These are phyloP conservation scores for Crax fasciolata DNA, from an alignment of 2,797 vertebrate species.

Conservation along the genomic window DNA sequence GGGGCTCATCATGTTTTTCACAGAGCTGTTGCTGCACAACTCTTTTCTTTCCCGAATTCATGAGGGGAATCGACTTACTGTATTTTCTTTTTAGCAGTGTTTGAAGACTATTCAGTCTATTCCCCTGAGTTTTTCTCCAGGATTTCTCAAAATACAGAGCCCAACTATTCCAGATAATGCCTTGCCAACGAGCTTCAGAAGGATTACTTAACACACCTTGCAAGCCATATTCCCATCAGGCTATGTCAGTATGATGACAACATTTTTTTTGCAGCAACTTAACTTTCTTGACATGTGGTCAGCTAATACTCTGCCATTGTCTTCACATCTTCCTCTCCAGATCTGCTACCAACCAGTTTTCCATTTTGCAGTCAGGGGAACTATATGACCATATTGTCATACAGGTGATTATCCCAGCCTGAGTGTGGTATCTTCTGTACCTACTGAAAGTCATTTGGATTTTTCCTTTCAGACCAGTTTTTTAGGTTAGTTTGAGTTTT, in stretches of 20 bases:
- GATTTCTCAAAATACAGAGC: neutral
- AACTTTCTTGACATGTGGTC: neutral
- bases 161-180: neutral
- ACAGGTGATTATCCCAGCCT: neutral
- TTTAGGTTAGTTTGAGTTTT: neutral
- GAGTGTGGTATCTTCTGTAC: neutral
- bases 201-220: neutral
- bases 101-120: neutral
- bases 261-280: neutral
- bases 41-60: neutral
- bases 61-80: neutral
- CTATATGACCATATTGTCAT: neutral
- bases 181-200: neutral
- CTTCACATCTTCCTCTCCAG: neutral
- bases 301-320: neutral
- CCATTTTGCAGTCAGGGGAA: neutral
- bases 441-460: neutral
- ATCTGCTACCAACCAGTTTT: neutral
- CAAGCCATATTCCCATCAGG: neutral
- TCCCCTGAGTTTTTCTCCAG: neutral
- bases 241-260: neutral
- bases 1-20: neutral
- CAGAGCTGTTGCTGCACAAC: neutral
- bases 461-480: neutral
- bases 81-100: neutral